Evolutionary conservation across 2,888 invertebrate genomes (phyloP), one percentile per base, ranked within the genome.

Genomic region (Plebejus anna): DNA sequence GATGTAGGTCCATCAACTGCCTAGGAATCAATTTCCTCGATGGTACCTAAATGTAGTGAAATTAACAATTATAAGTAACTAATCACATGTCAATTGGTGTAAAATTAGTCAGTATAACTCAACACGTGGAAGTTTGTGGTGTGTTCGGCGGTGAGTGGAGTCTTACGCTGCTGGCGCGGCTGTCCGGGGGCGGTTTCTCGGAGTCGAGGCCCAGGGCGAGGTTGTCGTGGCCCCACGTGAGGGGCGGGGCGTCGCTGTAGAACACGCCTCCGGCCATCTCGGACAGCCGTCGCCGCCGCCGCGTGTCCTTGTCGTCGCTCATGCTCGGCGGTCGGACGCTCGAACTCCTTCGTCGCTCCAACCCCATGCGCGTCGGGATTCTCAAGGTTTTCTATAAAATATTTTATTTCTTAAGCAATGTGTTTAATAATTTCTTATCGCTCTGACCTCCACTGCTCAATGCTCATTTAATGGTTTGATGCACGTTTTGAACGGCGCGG

Each of bases 261-360:
- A 94, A 94, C 61, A 93, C 90, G 6, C 94, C 94, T 47, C 94
- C 94, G 1, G 94, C 94, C 81, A 94, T 82, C 80, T 94, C 92
- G 7, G 94, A 94, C 28, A 94, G 88, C 9, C 94, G 86, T 1
- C 94, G 89, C 47, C 93, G 86, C 5, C 94, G 88, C 36, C 92
- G 85, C 77, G 89, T 90, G 83, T 94, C 94, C 82, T 92, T 94
- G 83, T 91, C 90, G 81, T 94, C 89, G 13, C 87, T 81, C 70
- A 90, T 78, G 81, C 89, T 86, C 42, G 92, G 90, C 16, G 94
- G 91, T 1, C 92, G 90, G 76, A 94, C 85, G 81, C 93, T 92
- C 38, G 92, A 92, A 81, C 91, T 92, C 78, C 94, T 89, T 1
- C 93, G 86, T 4, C 92, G 86, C 82, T 90, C 90, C 32, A 86